Evolutionary conservation across 1,140 invertebrate species (phyloP).

Genomic region (Telenomus remus): DNA sequence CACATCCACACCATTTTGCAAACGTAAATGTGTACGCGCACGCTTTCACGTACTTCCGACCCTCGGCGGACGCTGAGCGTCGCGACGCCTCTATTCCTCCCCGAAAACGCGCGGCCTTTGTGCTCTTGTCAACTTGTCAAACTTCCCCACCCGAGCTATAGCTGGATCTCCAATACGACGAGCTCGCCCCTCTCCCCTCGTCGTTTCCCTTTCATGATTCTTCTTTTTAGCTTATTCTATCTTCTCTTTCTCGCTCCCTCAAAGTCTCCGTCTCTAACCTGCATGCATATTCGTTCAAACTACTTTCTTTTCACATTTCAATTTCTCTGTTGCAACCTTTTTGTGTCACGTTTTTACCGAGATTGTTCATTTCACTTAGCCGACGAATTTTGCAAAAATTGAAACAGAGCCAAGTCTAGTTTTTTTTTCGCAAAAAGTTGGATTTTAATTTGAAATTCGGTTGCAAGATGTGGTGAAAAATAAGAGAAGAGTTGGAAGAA

Average conservation of each 20-base stretch:
- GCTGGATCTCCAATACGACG: conserved; percentile 70
- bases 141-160: conserved; percentile 66
- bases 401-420: too few species aligned
- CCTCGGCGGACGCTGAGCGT: conserved; percentile 66
- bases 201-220: conserved; percentile 43
- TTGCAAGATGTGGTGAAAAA: too few species aligned
- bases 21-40: conserved; percentile 40
- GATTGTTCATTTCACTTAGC: conserved; percentile 22
- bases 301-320: conserved; percentile 21
- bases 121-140: conserved; percentile 76
- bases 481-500: too few species aligned
- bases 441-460: too few species aligned
- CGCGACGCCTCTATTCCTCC: conserved; percentile 67
- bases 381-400: background rate
- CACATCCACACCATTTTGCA: conserved; percentile 18
- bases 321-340: conserved; percentile 21
- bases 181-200: conserved; percentile 52
- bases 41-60: conserved; percentile 56
- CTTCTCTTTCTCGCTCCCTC: conserved; percentile 2
- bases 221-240: conserved; percentile 22
- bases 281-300: conserved; percentile 47
- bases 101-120: conserved; percentile 66
- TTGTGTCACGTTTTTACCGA: conserved; percentile 2
- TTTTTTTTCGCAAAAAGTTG: too few species aligned
- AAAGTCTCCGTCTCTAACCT: conserved; percentile 19